phyloP scores from a whole-genome alignment of 2,113 vertebrate species.

The Myrmophylax atrothorax region DNA sequence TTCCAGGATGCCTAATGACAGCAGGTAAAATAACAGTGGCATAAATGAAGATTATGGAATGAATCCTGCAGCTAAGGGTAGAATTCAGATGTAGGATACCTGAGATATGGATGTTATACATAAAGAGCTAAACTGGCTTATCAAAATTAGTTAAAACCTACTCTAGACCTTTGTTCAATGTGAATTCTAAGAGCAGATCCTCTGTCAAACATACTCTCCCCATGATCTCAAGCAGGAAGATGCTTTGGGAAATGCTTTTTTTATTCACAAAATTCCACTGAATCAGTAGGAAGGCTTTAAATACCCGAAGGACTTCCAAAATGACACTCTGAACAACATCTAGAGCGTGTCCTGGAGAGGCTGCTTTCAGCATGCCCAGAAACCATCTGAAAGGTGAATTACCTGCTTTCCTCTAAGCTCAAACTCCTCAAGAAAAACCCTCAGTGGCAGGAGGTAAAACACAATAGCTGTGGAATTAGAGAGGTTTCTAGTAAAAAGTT shows the following conservation, averaged over 20 bases:
- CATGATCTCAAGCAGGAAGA: rapidly evolving
- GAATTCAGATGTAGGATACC: too few species aligned
- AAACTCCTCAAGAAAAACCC: background rate
- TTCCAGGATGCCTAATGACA: background rate
- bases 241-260: background rate
- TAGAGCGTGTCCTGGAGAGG: background rate
- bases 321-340: background rate
- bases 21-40: background rate
- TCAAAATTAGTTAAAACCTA: background rate
- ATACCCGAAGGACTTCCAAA: background rate
- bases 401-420: background rate
- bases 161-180: background rate
- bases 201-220: background rate
- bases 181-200: background rate
- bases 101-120: too few species aligned
- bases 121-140: too few species aligned
- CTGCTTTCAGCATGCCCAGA: rapidly evolving
- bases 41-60: rapidly evolving
- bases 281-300: background rate
- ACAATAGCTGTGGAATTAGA: background rate
- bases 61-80: too few species aligned
- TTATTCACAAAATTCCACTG: background rate
- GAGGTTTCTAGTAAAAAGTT: background rate
- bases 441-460: background rate
- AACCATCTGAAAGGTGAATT: background rate